Base-by-base conservation (phyloP, 2,797 vertebrate genomes). In the Chloroceryle inda region DNA sequence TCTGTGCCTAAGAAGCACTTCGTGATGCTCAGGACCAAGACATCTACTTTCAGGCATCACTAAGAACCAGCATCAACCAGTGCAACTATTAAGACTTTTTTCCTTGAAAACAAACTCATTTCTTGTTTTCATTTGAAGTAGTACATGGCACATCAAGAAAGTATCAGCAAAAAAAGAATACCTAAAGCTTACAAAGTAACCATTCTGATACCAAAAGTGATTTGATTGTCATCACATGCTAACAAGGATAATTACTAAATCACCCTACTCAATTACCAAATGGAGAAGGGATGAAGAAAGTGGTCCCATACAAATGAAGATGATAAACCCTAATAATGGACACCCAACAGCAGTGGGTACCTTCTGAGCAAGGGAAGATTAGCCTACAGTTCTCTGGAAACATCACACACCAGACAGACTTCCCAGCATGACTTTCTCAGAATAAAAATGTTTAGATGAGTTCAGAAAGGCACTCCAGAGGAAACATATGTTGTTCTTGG, bases 401-500 rank as follows among this genome's bases (percentile, higher is more conserved):
- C 14, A 61, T 37, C 58, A 52, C 19, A n/a, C 12, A 47, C 35
- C 38, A 68, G 19, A 45, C 16, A 68, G 53, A 15, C 18, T 49
- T 81, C 49, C 24, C 92, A 91, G 68, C 38, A 58, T 9, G 27
- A 66, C 44, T 75, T 38, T 33, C 44, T 77, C 50, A 35, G 13
- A 91, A 79, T 76, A 86, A 86, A 85, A 89, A 47, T n/a, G 33
- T 92, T 95, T 78, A 89, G 42, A 88, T 6, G 9, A 93, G 82
- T 89, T 95, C 89, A 91, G 72, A 87, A 91, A 86, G 53, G 44
- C 73, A 73, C 62, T 78, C 78, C 67, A 87, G 79, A 95, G 91
- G 59, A 93, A 96, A 89, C 88, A 89, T 84, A 89, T 83, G 92
- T 45, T 85, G 73, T 62, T 94, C 75, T 72, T 83, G 47, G 71